phyloP scores from a whole-genome alignment of 2,113 vertebrate species.

The Microtus pennsylvanicus region DNA sequence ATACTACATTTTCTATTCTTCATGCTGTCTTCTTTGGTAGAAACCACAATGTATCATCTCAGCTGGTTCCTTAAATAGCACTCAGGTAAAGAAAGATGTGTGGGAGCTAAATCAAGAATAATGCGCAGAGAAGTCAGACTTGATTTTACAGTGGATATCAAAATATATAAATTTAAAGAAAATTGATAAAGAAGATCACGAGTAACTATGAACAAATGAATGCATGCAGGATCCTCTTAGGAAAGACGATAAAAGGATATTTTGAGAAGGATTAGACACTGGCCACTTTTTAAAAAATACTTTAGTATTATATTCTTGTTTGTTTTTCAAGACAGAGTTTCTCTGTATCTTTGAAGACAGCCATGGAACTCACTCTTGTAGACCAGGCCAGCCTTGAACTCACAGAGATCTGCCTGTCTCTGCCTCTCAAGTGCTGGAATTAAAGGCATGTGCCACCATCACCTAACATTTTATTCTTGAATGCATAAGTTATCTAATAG shows the following conservation, averaged over 20 bases:
- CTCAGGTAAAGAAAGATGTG: conserved; percentile 59
- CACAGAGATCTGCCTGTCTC: too few relatives aligned
- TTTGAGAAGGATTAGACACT: not conserved
- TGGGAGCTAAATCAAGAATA: not conserved
- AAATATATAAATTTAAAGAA: conserved; percentile 55
- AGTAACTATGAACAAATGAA: conserved; percentile 59
- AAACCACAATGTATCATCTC: conserved; percentile 82
- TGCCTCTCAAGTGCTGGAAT: too few relatives aligned
- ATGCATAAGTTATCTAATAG: not conserved
- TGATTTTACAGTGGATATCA: conserved; percentile 61
- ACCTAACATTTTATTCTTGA: not conserved
- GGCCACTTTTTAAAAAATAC: not conserved
- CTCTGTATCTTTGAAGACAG: too few relatives aligned
- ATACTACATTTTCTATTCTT: conserved; percentile 67
- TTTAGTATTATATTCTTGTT: not conserved
- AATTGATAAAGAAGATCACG: conserved; percentile 41
- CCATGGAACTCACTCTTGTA: too few relatives aligned
- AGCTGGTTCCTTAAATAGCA: conserved; percentile 79
- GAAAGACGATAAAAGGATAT: not conserved
- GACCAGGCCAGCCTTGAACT: too few relatives aligned
- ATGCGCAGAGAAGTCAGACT: conserved; percentile 70
- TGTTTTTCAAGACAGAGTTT: too few relatives aligned
- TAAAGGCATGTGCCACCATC: too few relatives aligned
- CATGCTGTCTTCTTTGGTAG: conserved; percentile 69
- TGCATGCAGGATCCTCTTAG: not conserved